These are phyloP conservation scores for Plemyria rubiginata DNA, from an alignment of 2,888 invertebrate genomes.

Conservation along the genomic window DNA sequence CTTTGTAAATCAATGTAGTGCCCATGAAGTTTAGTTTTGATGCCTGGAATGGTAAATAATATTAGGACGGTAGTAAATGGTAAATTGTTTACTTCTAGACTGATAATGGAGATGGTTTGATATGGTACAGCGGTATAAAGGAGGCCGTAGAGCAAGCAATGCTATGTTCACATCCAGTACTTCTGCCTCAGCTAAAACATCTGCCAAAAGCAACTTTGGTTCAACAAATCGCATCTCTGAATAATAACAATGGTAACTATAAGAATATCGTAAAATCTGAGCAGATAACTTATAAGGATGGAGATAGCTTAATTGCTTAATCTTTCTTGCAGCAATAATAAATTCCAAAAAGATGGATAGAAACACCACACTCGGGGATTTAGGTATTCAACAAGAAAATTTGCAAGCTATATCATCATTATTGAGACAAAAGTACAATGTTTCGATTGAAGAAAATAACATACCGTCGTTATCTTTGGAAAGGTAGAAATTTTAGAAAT, in stretches of 20 bases:
- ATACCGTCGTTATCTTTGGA: conserved; percentile 24
- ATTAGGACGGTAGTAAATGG: too few relatives aligned
- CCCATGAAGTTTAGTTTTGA: too few relatives aligned
- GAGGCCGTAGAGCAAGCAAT: conserved; percentile 21
- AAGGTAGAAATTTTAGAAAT: conserved; percentile 10
- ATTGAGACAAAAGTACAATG: conserved; percentile 21
- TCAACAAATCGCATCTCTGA: conserved; percentile 21
- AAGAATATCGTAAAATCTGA: too few relatives aligned
- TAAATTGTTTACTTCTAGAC: conserved; percentile 7
- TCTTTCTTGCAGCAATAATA: conserved; percentile 22
- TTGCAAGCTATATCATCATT: conserved; percentile 14
- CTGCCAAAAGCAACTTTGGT: conserved; percentile 13
- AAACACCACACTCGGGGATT: conserved; percentile 16
- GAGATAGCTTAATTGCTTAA: not conserved
- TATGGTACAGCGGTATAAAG: conserved; percentile 20
- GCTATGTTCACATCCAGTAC: conserved; percentile 10
- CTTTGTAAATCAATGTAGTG: too few relatives aligned
- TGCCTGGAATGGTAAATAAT: too few relatives aligned
- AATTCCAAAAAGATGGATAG: conserved; percentile 11
- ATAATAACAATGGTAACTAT: conserved; percentile 8
- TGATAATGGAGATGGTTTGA: conserved; percentile 18
- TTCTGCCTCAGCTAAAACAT: conserved; percentile 18
- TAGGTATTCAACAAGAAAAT: conserved; percentile 26
- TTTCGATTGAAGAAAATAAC: conserved; percentile 16
- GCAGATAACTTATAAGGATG: too few relatives aligned